Evolutionary conservation across 2,888 invertebrate species (phyloP), one percentile per base, ranked within the genome.

Genomic region (Heteromyza rotundicornis): DNA sequence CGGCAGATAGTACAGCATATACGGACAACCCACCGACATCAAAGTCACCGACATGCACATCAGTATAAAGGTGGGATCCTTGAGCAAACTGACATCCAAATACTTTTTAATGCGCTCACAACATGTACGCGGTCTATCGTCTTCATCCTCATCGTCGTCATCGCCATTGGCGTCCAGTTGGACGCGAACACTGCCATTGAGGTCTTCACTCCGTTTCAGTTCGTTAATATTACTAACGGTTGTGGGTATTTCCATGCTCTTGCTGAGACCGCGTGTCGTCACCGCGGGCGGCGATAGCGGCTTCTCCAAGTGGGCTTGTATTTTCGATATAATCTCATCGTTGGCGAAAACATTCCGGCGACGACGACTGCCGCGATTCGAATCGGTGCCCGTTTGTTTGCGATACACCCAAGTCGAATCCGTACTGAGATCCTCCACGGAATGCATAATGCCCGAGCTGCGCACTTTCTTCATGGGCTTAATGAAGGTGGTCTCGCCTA

Each of bases 391-490:
- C 0, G 80, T 80, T 36, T 82, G 81, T 35, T 82, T 81, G 69
- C 90, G 90, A 76, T 90, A 90, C 0, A 90, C 89, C 76, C 90
- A 90, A 0, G 91, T 91, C 14, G 90, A 90, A 81, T 90, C 90
- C 0, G 91, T 90, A 52, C 89, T 89, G 12, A 91, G 82, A 72
- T 91, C 91, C 75, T 91, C 91, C 0, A 91, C 90, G 1, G 90
- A 90, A 76, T 91, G 90, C 5, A 90, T 83, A 57, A 90, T 86
- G 2, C 90, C 90, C 0, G 90, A 90, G 10, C 90, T 90, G 8
- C 90, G 85, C 1, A 89, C 89, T 22, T 89, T 89, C 1, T 89
- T 85, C 68, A 86, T 86, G 40, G 86, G 86, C 64, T 86, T 86
- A 70, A 86, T 83, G 47, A 84, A 84, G 22, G 86, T 82, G 10